phyloP scores from a whole-genome alignment of 2,888 invertebrate genomes.

The Parnassius apollo region DNA sequence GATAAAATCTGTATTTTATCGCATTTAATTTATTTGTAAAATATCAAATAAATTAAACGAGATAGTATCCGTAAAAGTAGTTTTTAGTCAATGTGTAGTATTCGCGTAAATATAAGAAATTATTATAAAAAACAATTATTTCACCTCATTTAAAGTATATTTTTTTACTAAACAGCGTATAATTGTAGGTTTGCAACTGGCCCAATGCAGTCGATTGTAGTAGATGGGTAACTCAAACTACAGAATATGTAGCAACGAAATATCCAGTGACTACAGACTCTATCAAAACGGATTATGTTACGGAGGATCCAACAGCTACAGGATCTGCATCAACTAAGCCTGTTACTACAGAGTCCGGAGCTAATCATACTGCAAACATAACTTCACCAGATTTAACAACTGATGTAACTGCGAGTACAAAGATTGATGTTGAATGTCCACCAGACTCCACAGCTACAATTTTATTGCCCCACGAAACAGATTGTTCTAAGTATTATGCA shows the following conservation, averaged over 20 bases:
- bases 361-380: neutral
- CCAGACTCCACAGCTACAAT: slow-evolving; percentile 37
- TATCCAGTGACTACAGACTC: neutral
- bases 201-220: slow-evolving; percentile 34
- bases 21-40: no score
- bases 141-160: no score
- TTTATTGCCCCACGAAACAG: slow-evolving; percentile 48
- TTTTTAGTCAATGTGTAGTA: no score
- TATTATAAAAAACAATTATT: no score
- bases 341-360: neutral
- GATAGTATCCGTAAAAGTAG: no score
- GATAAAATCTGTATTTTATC: no score
- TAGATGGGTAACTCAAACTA: slow-evolving; percentile 5
- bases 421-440: slow-evolving; percentile 33
- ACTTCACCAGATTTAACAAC: neutral
- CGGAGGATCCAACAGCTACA: neutral
- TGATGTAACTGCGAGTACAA: neutral
- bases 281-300: neutral
- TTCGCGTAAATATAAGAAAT: no score
- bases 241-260: slow-evolving; percentile 2
- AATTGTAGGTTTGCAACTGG: slow-evolving; percentile 42
- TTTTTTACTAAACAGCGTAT: no score
- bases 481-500: slow-evolving; percentile 50
- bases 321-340: neutral
- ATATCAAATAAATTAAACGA: no score